Evolutionary conservation across 2,113 vertebrate species (phyloP), one percentile per base, ranked within the genome.

Genomic region (Sceloporus undulatus): DNA sequence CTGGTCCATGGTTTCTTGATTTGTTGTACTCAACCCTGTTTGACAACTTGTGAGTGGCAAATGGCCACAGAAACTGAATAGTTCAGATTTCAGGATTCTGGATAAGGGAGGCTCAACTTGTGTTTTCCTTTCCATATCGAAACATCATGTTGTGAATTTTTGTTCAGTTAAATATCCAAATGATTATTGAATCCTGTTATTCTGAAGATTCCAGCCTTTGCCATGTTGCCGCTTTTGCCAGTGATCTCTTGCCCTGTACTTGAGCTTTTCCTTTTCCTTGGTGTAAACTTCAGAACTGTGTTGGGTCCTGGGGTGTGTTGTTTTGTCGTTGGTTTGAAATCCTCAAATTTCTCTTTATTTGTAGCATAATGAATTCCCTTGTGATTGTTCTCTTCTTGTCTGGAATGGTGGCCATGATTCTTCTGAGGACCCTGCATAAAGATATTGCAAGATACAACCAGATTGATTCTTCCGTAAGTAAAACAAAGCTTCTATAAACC

Each of bases 381-480:
- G 97, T 99, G 87, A 97, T 98, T 80, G 96, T 98, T 88, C 97
- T 99, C 59, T 98, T 98, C 95, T 96, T 99, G 84, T 98, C 98
- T 90, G 98, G 98, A 68, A 98, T 98, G 97, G 97, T 98, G 93
- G 97, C 98, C 88, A 98, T 98, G 97, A 98, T 98, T 81, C 97
- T 98, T 95, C 91, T 98, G 93, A 97, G 97, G 92, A 98, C 97
- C 23, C 94, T 98, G 86, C 98, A 98, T 93, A 98, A 97, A 95
- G 98, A 98, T 92, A 98, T 98, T 93, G 97, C 97, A 91, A 97
- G 97, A 97, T 99, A 98, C 91, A 99, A 99, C 94, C 97, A 98
- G 89, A 96, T 98, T 8, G 98, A 98, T 89, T 96, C 92, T 79
- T 93, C 94, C n/a, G 93, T 97, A 88, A 97, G 96, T 97, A 93